Evolutionary conservation across 1,140 invertebrate species (phyloP), one percentile per base, ranked within the genome.

Genomic region (Armadillidium nasatum): DNA sequence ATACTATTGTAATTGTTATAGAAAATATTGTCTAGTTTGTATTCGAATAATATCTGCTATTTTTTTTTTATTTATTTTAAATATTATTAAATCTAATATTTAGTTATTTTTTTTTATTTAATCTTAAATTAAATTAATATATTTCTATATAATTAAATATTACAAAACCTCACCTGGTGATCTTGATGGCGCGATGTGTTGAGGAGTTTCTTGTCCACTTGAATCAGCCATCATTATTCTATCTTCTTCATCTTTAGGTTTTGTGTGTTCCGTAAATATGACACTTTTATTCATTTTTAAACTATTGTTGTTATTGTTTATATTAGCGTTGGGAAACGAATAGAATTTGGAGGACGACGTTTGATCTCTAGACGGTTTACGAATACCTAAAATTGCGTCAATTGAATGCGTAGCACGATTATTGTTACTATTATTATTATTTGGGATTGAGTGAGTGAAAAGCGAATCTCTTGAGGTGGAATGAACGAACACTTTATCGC

Each of bases 281-380:
- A 60, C 50, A 60, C 50, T 60, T 60, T 60, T 60, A 60, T 60
- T 60, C 50, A 60, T 60, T 60, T 60, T 60, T 60, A 60, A 60
- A 60, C 50, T 60, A 60, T 60, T 60, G 50, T 60, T 60, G 50
- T 60, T 60, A 60, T 60, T 60, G 50, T 60, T 60, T 15, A 60
- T 13, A 60, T 60, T 60, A 2, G 50, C 19, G 11, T 13, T 60
- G 50, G 50, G 19, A 60, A 60, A 60, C 3, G 50, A 19, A 60
- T 60, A 15, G 50, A 60, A 60, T 19, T 60, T 60, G 11, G 50
- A 15, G 2, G 50, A 60, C 11, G 50, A 60, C 7, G 50, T 60
- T 60, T 60, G 50, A 60, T 60, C 50, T 60, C 11, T 15, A 19
- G 50, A 60, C 1, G 50, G 50, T 60, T 19, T 60, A 2, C 19